Percentiles rank a stretch among this genome's conserved stretches.
phyloP scores from a whole-genome alignment of 2,888 invertebrate genomes.

The Sarcophaga subvicina region DNA sequence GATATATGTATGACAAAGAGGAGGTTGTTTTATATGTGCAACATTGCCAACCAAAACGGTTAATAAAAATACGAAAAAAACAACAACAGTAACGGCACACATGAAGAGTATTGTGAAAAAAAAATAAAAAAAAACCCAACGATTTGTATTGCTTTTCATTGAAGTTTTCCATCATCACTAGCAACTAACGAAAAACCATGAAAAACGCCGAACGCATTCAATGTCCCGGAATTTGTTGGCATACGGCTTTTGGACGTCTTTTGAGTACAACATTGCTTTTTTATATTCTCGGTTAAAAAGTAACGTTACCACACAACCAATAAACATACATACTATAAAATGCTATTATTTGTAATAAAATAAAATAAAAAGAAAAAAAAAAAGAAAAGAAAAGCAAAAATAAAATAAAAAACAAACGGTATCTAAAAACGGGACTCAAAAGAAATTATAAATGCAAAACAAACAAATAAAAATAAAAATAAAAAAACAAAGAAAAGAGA shows the following conservation, averaged over 20 bases:
- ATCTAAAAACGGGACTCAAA: conserved; percentile 63
- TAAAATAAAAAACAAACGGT: conserved; percentile 46
- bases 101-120: conserved; percentile 1
- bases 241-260: conserved; percentile 81
- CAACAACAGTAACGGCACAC: conserved; percentile 14
- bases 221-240: conserved; percentile 80
- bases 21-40: conserved; percentile 58
- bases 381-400: conserved; percentile 36
- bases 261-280: conserved; percentile 80
- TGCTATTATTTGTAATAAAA: conserved; percentile 44
- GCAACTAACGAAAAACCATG: conserved; percentile 70
- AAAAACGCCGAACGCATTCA: conserved; percentile 80
- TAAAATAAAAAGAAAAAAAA: conserved; percentile 41
- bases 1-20: conserved; percentile 25
- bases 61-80: neutral
- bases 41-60: conserved; percentile 40
- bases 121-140: conserved; percentile 51
- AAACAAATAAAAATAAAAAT: conserved; percentile 10
- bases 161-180: conserved; percentile 67
- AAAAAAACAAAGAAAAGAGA: no score
- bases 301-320: conserved; percentile 67
- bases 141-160: conserved; percentile 60
- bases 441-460: conserved; percentile 43
- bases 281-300: conserved; percentile 78
- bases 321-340: conserved; percentile 69